These are phyloP conservation scores for Patella ulyssiponensis DNA, from an alignment of 2,888 invertebrate species.

Conservation along the genomic window DNA sequence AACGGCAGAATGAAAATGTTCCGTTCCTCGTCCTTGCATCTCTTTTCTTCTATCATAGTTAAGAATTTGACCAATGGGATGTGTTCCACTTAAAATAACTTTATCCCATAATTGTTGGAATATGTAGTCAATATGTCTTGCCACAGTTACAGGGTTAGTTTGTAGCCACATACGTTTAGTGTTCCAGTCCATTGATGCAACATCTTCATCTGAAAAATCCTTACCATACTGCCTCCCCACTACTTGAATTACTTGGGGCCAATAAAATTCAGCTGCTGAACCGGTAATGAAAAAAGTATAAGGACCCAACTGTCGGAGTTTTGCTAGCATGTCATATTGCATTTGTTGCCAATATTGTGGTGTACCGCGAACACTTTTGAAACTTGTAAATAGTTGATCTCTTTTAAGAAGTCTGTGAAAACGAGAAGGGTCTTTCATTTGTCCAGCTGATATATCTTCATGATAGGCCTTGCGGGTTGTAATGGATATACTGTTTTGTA, in stretches of 20 bases:
- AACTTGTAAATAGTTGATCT: slow-evolving; percentile 35
- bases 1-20: slow-evolving; percentile 32
- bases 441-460: slow-evolving; percentile 25
- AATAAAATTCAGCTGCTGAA: slow-evolving; percentile 41
- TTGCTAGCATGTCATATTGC: slow-evolving; percentile 39
- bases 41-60: slow-evolving; percentile 33
- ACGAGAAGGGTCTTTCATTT: slow-evolving; percentile 28
- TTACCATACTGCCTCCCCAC: slow-evolving; percentile 36
- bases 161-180: slow-evolving; percentile 32
- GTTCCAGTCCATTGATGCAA: slow-evolving; percentile 22
- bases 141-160: slow-evolving; percentile 30
- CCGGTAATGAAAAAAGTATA: slow-evolving; percentile 41
- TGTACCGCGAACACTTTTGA: slow-evolving; percentile 36
- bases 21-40: slow-evolving; percentile 36
- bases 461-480: slow-evolving; percentile 24
- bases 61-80: slow-evolving; percentile 33
- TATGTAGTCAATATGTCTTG: slow-evolving; percentile 33
- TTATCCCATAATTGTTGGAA: slow-evolving; percentile 36
- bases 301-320: slow-evolving; percentile 38
- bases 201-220: slow-evolving; percentile 18
- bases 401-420: slow-evolving; percentile 22
- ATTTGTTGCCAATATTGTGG: slow-evolving; percentile 37
- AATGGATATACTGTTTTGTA: slow-evolving; percentile 27
- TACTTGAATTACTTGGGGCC: slow-evolving; percentile 38
- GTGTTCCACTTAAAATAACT: slow-evolving; percentile 31